Conservation (phyloP, 2,888 invertebrate genomes). For the Stegophylla sp. region DNA sequence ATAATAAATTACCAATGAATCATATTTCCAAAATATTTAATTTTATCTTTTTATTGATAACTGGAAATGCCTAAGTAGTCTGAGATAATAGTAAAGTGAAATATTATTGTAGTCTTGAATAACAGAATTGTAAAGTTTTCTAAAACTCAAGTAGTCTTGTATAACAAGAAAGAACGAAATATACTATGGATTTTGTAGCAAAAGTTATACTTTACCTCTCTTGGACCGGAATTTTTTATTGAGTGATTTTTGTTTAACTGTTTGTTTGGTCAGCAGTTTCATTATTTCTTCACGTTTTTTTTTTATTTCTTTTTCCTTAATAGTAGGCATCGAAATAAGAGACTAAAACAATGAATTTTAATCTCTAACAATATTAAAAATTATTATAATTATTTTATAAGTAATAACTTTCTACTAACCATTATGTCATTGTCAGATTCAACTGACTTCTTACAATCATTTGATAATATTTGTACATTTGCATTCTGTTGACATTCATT, state of each 20-base stretch:
- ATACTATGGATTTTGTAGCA: too few species aligned
- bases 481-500: conserved; percentile 20
- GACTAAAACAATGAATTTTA: conserved; percentile 63
- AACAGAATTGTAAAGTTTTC: too few species aligned
- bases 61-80: too few species aligned
- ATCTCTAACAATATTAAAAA: too few species aligned
- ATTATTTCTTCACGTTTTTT: conserved; percentile 95
- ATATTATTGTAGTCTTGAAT: too few species aligned
- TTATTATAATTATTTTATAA: background rate
- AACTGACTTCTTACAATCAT: conserved; percentile 37
- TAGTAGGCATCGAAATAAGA: conserved; percentile 87
- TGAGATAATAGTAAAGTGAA: too few species aligned
- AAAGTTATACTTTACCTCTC: conserved; percentile 74
- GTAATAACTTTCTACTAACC: conserved; percentile 22
- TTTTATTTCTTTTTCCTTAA: conserved; percentile 93
- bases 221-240: conserved; percentile 95
- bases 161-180: too few species aligned
- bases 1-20: too few species aligned
- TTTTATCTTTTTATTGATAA: too few species aligned
- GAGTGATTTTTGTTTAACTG: conserved; percentile 93
- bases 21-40: too few species aligned
- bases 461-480: background rate
- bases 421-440: conserved; percentile 60
- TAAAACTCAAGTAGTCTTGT: too few species aligned
- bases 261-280: conserved; percentile 90